These are phyloP conservation scores for Alosa alosa DNA, from an alignment of 2,113 vertebrate species.

Conservation along the genomic window DNA sequence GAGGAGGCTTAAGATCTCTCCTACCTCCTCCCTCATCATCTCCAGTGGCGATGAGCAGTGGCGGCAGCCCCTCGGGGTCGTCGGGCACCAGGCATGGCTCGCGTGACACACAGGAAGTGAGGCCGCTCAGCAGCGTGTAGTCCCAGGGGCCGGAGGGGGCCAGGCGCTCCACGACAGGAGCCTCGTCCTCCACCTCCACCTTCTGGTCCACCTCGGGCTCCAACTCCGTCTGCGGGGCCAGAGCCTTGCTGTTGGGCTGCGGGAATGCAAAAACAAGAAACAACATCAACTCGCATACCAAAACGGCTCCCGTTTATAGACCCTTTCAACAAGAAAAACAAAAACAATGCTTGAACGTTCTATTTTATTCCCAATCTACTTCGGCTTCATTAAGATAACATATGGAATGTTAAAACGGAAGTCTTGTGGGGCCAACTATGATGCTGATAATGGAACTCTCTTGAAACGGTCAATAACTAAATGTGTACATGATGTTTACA, in stretches of 20 bases:
- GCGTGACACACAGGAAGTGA: conserved; percentile 70
- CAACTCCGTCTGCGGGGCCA: conserved; percentile 28
- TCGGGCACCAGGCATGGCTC: conserved; percentile 80
- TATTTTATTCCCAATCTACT: no score
- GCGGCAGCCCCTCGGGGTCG: conserved; percentile 78
- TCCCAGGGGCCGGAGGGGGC: conserved; percentile 68
- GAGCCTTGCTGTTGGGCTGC: conserved; percentile 45
- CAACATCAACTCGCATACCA: background rate
- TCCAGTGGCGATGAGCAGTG: conserved; percentile 75
- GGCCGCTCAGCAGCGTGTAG: conserved; percentile 74
- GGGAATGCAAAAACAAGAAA: background rate
- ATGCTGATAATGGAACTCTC: no score
- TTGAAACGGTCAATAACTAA: no score
- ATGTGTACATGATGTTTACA: no score
- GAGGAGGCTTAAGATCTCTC: background rate
- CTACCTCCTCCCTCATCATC: conserved; percentile 78
- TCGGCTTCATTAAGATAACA: no score
- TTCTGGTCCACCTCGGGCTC: background rate
- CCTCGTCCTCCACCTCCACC: background rate
- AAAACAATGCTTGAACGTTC: no score
- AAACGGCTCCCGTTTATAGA: no score
- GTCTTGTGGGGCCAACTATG: no score
- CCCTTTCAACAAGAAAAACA: no score
- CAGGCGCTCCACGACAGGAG: conserved; percentile 45
- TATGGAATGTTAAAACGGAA: no score